Conservation (phyloP, 1,140 invertebrate genomes). For the Agrypnia vestita region DNA sequence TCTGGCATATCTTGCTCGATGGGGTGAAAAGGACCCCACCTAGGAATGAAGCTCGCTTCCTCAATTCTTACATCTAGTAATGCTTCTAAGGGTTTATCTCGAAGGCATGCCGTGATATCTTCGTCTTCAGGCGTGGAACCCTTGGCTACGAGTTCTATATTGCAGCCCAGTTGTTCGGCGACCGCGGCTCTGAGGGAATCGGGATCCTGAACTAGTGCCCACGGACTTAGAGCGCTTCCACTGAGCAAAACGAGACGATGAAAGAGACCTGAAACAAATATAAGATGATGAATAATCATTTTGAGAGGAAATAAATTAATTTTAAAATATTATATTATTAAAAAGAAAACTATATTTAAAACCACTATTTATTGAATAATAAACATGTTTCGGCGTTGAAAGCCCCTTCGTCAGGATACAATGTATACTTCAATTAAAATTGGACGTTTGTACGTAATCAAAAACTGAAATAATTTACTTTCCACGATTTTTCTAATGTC, state of each 20-base stretch:
- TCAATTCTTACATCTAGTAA: conserved; percentile 57
- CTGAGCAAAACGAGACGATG: conserved; percentile 89
- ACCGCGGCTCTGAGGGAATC: conserved; percentile 81
- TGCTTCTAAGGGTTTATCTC: conserved; percentile 58
- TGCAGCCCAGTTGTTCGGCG: conserved; percentile 81
- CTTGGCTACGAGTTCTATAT: conserved; percentile 55
- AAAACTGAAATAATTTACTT: background rate
- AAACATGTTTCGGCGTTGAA: background rate
- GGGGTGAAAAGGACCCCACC: conserved; percentile 69
- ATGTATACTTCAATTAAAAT: no score
- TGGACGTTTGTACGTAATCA: background rate
- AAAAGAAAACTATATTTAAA: background rate
- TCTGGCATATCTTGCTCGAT: conserved; percentile 78
- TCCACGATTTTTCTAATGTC: no score
- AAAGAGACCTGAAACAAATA: conserved; percentile 79
- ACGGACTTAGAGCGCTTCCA: conserved; percentile 89
- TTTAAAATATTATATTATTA: background rate
- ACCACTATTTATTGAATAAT: no score
- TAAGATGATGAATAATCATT: conserved; percentile 30
- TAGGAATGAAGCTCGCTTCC: conserved; percentile 57
- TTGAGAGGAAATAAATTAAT: conserved; percentile 3
- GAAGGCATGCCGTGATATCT: conserved; percentile 57
- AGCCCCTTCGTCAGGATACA: no score
- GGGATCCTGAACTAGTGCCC: conserved; percentile 85
- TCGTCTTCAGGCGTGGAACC: conserved; percentile 48